Evolutionary conservation across 2,888 invertebrate genomes (phyloP).

Genomic region (Cantharis nigra): DNA sequence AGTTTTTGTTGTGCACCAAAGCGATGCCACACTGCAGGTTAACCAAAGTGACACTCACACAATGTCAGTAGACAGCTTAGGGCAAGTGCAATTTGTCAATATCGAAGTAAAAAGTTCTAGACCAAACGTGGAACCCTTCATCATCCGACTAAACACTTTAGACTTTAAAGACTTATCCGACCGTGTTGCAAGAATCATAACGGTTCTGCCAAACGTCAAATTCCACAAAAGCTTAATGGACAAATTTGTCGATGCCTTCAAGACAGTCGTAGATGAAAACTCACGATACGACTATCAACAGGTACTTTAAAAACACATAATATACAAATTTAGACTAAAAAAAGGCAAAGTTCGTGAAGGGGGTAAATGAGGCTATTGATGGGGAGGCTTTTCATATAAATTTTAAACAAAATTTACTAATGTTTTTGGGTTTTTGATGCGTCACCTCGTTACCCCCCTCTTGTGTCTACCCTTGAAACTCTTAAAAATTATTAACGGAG

Average conservation of each 20-base stretch:
- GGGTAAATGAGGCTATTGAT: too few relatives aligned
- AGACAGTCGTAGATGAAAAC: conserved; percentile 73
- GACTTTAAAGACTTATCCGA: conserved; percentile 80
- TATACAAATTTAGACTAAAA: too few relatives aligned
- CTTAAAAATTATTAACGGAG: too few relatives aligned
- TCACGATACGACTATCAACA: conserved; percentile 63
- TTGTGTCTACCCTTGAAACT: too few relatives aligned
- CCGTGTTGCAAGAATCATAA: conserved; percentile 69
- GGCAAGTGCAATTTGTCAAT: conserved; percentile 80
- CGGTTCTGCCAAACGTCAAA: conserved; percentile 69
- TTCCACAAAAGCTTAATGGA: conserved; percentile 81
- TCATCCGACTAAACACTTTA: conserved; percentile 75
- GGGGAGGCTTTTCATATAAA: too few relatives aligned
- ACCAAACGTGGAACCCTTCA: conserved; percentile 64
- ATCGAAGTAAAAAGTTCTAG: conserved; percentile 74
- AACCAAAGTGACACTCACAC: conserved; percentile 75
- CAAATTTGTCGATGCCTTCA: conserved; percentile 83
- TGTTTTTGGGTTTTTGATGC: too few relatives aligned
- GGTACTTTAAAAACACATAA: conserved; percentile 52
- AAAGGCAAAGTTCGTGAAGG: too few relatives aligned
- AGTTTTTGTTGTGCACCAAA: conserved; percentile 77
- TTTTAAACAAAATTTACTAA: too few relatives aligned
- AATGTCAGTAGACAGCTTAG: conserved; percentile 69
- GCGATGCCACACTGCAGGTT: conserved; percentile 76
- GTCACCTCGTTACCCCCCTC: too few relatives aligned